phyloP scores from a whole-genome alignment of 2,797 vertebrate genomes.

The Peromyscus nudipes region DNA sequence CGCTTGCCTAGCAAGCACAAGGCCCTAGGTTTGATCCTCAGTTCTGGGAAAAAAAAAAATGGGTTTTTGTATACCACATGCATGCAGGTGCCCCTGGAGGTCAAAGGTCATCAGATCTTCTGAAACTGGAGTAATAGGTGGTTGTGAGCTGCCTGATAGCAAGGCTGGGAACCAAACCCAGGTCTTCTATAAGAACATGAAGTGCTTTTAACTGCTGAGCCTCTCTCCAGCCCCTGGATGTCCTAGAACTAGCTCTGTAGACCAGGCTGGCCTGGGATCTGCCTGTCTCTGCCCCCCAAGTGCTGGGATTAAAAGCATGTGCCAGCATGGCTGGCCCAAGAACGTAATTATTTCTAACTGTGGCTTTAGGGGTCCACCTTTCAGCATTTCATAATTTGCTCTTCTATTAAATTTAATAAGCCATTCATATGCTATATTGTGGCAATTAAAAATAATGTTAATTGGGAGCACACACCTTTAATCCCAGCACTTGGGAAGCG shows the following conservation, averaged over 20 bases:
- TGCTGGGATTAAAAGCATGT: not conserved
- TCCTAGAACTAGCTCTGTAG: not conserved
- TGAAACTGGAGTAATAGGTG: not conserved
- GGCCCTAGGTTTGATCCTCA: too few relatives aligned
- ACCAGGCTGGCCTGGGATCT: not conserved
- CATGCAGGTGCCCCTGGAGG: not conserved
- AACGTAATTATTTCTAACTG: slow-evolving; percentile 53
- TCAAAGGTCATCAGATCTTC: not conserved
- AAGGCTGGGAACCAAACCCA: not conserved
- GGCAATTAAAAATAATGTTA: not conserved
- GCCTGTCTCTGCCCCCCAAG: not conserved
- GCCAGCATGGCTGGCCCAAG: not conserved
- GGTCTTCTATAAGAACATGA: not conserved
- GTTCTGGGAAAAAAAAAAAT: not conserved
- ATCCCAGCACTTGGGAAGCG: not conserved
- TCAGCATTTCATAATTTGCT: slow-evolving; percentile 48
- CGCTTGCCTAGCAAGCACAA: too few relatives aligned
- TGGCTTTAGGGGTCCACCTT: slow-evolving; percentile 27
- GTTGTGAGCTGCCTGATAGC: not conserved
- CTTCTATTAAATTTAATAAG: not conserved
- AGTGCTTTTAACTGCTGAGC: not conserved
- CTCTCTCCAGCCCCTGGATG: not conserved
- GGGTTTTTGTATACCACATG: not conserved
- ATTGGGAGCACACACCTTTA: not conserved
- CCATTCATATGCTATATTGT: not conserved